These are phyloP conservation scores for Heptranchias perlo DNA, from an alignment of 2,113 vertebrate species.

Conservation along the genomic window DNA sequence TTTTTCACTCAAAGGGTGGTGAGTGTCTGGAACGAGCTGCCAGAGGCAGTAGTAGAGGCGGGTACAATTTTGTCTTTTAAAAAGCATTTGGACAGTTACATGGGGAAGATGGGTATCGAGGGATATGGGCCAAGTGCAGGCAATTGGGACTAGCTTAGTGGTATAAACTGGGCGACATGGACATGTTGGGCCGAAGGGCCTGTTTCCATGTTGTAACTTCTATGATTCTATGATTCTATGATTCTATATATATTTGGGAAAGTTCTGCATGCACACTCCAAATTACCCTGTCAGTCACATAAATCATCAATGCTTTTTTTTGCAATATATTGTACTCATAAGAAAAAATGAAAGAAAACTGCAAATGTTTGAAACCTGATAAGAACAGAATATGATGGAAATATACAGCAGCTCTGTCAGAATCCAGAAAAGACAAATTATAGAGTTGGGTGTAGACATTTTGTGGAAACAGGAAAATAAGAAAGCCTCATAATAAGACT, in stretches of 20 bases:
- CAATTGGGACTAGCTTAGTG: too few relatives aligned
- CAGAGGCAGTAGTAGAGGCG: too few relatives aligned
- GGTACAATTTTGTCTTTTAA: too few relatives aligned
- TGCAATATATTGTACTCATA: not conserved
- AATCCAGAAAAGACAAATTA: not conserved
- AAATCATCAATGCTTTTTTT: not conserved
- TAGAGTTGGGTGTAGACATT: not conserved
- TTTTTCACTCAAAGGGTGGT: too few relatives aligned
- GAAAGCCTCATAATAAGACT: not conserved
- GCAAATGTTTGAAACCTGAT: not conserved
- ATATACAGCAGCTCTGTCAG: not conserved
- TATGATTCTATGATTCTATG: too few relatives aligned
- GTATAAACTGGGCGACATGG: too few relatives aligned
- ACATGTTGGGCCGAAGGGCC: too few relatives aligned
- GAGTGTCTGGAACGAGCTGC: too few relatives aligned
- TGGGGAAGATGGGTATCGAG: too few relatives aligned
- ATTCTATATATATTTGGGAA: not conserved
- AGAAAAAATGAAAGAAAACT: not conserved
- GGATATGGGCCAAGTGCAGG: too few relatives aligned
- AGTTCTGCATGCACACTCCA: not conserved
- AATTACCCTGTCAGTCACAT: not conserved
- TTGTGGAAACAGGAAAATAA: not conserved
- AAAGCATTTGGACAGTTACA: too few relatives aligned
- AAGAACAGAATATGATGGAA: not conserved
- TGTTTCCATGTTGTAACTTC: too few relatives aligned